A percentile compares a stretch with the other conserved stretches of the same genome.
Conservation (phyloP, 35 echinoderm and acorn worm species). For the Apostichopus parvimensis region DNA sequence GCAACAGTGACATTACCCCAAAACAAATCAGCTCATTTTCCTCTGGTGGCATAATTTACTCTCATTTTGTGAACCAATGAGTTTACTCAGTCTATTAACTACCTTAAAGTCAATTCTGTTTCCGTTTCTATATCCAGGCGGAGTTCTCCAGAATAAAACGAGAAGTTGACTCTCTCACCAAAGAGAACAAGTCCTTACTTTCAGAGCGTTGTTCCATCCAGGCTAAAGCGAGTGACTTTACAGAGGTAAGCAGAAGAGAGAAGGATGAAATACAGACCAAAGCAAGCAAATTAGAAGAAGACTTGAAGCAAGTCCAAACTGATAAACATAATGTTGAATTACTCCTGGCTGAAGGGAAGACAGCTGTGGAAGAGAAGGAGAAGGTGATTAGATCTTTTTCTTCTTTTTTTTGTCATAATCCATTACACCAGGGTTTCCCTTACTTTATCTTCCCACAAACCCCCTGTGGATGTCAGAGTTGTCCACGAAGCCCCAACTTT, state of each 20-base stretch:
- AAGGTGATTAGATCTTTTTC: background rate
- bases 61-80: no score
- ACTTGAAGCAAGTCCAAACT: constrained; percentile 23
- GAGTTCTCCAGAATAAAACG: constrained; percentile 10
- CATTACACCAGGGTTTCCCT: no score
- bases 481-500: no score
- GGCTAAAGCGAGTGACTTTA: constrained; percentile 21
- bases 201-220: constrained; percentile 31
- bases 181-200: constrained; percentile 19
- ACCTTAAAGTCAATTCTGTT: no score
- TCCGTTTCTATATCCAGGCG: background rate
- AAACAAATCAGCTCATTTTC: no score
- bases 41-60: no score
- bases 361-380: background rate
- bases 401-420: background rate
- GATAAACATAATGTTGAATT: background rate
- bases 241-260: background rate
- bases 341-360: background rate
- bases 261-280: constrained; percentile 12
- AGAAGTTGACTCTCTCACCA: constrained; percentile 23
- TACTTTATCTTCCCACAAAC: no score
- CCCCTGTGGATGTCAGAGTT: no score
- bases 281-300: constrained; percentile 1
- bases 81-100: no score
- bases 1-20: no score